Conservation (phyloP, 2,888 invertebrate genomes). For the Chloroclysta siterata region DNA sequence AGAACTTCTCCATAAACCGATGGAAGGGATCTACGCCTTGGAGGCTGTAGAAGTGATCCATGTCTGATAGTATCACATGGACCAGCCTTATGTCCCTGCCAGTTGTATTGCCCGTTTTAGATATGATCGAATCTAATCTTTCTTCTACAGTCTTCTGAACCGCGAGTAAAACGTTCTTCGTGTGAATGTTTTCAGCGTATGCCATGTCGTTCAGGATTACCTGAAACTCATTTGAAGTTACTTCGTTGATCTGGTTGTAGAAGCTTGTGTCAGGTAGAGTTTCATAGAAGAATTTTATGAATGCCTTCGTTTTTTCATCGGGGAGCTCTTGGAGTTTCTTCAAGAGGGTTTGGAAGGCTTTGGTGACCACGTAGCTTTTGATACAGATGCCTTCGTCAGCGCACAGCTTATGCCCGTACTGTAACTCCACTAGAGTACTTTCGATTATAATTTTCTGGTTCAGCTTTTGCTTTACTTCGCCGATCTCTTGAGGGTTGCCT, state of each 20-base stretch:
- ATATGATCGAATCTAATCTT: constrained; percentile 47
- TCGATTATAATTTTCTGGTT: constrained; percentile 56
- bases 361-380: constrained; percentile 40
- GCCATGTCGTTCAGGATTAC: constrained; percentile 67
- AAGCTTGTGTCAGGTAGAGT: constrained; percentile 50
- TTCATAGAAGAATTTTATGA: constrained; percentile 42
- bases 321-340: constrained; percentile 20
- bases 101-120: constrained; percentile 36
- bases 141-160: constrained; percentile 54
- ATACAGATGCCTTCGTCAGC: constrained; percentile 55
- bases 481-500: constrained; percentile 39
- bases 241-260: constrained; percentile 53
- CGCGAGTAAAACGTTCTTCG: constrained; percentile 54
- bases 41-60: constrained; percentile 64
- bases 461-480: constrained; percentile 48
- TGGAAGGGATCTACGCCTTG: constrained; percentile 55
- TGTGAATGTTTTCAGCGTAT: constrained; percentile 54
- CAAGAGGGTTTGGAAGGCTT: constrained; percentile 25
- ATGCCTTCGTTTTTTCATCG: constrained; percentile 32
- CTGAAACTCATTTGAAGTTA: constrained; percentile 59
- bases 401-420: constrained; percentile 60
- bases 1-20: constrained; percentile 52
- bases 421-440: constrained; percentile 56
- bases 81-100: constrained; percentile 59
- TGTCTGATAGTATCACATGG: constrained; percentile 65